Evolutionary conservation across 2,797 vertebrate genomes (phyloP).

Genomic region (Pantherophis vulpinus): DNA sequence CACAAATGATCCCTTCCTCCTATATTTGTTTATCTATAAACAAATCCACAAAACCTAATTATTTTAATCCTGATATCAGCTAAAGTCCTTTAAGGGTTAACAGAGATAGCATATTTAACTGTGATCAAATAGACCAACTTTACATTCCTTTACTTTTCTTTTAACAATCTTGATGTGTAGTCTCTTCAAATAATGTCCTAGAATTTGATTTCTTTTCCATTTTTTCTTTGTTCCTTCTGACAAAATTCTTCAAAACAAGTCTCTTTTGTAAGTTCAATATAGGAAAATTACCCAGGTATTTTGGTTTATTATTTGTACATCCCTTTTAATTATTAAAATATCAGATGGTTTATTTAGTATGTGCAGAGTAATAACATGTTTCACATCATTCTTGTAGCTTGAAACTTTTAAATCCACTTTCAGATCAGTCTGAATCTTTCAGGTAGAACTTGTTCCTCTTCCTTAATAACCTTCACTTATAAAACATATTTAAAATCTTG

Average conservation of each 20-base stretch:
- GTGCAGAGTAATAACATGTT: background rate
- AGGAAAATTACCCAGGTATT: background rate
- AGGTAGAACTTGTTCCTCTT: background rate
- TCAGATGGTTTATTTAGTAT: background rate
- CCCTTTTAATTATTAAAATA: background rate
- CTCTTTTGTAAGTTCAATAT: background rate
- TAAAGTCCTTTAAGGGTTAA: background rate
- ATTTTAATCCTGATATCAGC: no score
- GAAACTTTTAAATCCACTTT: background rate
- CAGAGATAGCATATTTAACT: background rate
- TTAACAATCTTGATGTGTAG: background rate
- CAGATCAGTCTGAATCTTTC: background rate
- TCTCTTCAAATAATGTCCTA: background rate
- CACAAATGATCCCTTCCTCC: background rate
- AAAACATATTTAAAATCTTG: background rate
- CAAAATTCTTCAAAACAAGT: background rate
- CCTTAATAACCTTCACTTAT: background rate
- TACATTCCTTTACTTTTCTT: background rate
- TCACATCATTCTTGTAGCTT: background rate
- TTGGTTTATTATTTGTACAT: background rate
- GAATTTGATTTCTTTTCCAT: background rate
- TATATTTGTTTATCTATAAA: background rate
- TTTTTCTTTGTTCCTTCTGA: background rate
- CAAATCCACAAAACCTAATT: no score
- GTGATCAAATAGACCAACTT: background rate